Conservation (phyloP, 2,113 vertebrate species). For the Thamnophis sirtalis region DNA sequence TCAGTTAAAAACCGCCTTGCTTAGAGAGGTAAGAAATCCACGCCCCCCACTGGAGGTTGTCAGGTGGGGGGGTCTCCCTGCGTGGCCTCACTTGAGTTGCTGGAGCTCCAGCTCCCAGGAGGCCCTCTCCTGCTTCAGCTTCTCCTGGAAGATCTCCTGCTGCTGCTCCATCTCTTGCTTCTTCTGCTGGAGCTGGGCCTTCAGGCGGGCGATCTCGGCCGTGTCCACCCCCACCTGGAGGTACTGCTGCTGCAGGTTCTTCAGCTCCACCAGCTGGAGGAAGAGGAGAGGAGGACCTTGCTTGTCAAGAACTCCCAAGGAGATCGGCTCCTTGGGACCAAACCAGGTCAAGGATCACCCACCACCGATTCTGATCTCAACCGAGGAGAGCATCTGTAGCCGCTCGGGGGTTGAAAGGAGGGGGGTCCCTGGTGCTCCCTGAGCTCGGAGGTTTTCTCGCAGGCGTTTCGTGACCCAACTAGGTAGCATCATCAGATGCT, state of each 20-base stretch:
- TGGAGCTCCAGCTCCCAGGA: slow-evolving; percentile 62
- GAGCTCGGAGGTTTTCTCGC: too few relatives aligned
- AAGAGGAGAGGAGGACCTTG: background rate
- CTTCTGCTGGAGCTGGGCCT: slow-evolving; percentile 71
- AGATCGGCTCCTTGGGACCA: background rate
- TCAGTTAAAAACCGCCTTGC: too few relatives aligned
- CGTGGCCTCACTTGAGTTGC: slow-evolving; percentile 66
- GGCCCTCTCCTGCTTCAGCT: slow-evolving; percentile 56
- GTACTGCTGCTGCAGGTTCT: slow-evolving; percentile 77
- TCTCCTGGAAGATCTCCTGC: slow-evolving; percentile 58
- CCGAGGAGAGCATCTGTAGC: background rate
- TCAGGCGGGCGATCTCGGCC: slow-evolving; percentile 71
- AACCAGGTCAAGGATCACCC: background rate
- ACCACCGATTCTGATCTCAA: background rate
- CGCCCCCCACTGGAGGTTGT: fast-evolving
- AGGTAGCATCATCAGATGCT: background rate
- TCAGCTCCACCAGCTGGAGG: slow-evolving; percentile 82
- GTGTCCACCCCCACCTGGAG: slow-evolving; percentile 74
- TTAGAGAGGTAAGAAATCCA: background rate
- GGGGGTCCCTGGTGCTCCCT: too few relatives aligned
- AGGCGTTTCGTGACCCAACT: background rate
- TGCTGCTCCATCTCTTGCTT: slow-evolving; percentile 59
- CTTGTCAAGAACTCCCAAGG: background rate
- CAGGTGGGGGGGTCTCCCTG: background rate
- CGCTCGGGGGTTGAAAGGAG: background rate